phyloP scores from a whole-genome alignment of 2,113 vertebrate genomes.

The Thunnus maccoyii region DNA sequence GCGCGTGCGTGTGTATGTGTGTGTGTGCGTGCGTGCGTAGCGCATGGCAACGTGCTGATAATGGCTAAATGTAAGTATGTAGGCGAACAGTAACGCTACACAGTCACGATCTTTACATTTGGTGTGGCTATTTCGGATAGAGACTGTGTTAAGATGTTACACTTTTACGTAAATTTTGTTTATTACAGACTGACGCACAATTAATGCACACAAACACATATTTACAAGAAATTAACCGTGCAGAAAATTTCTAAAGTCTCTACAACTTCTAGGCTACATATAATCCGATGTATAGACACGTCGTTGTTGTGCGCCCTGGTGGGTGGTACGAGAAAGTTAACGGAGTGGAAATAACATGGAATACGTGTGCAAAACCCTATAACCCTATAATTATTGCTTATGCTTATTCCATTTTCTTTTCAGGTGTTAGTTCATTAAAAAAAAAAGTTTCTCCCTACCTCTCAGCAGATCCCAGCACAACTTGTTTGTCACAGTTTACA shows the following conservation, averaged over 20 bases:
- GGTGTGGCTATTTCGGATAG: background rate
- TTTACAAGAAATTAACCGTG: background rate
- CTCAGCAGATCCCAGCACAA: background rate
- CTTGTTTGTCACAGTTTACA: slow-evolving; percentile 54
- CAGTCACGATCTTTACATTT: too few species aligned
- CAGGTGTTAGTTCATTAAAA: too few species aligned
- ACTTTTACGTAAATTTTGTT: background rate
- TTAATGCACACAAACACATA: background rate
- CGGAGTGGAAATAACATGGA: slow-evolving; percentile 17
- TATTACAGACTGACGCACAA: too few species aligned
- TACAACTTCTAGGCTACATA: background rate
- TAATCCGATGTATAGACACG: slow-evolving; percentile 3
- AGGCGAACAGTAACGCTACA: background rate
- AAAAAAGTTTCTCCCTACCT: slow-evolving; percentile 52
- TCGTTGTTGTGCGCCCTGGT: slow-evolving; percentile 6
- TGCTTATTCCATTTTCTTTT: background rate
- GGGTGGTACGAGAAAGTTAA: slow-evolving; percentile 47
- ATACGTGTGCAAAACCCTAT: background rate
- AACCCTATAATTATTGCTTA: accelerated
- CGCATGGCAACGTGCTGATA: background rate
- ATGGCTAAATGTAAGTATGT: background rate
- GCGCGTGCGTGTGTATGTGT: background rate
- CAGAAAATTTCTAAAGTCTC: too few species aligned
- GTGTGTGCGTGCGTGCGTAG: background rate
- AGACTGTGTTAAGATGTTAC: background rate